Conservation (phyloP, 2,113 vertebrate genomes). For the Dolichallabes microphthalmus region DNA sequence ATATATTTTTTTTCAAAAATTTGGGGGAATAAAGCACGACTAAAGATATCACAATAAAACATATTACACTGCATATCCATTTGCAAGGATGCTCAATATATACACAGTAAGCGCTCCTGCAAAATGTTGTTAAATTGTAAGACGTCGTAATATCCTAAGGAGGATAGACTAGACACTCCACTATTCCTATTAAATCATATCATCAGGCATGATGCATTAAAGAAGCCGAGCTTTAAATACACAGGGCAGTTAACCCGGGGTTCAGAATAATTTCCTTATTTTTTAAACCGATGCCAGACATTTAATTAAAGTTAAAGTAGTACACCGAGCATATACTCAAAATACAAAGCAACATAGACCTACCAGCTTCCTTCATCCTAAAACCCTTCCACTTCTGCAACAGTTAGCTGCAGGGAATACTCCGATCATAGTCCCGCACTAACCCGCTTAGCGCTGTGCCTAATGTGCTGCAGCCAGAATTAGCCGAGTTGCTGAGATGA, state of each 20-base stretch:
- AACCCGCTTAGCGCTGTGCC: slow-evolving; percentile 26
- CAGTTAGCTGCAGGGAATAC: slow-evolving; percentile 56
- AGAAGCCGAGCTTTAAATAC: neutral
- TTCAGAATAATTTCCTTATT: neutral
- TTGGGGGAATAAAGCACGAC: neutral
- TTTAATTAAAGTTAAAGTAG: neutral
- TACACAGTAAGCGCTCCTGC: neutral
- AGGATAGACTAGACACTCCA: neutral
- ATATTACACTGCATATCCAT: neutral
- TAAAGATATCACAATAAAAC: neutral
- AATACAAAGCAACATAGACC: slow-evolving; percentile 30
- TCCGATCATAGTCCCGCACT: slow-evolving; percentile 25
- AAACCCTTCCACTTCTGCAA: slow-evolving; percentile 48
- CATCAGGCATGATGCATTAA: neutral
- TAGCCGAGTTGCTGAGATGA: slow-evolving; percentile 75
- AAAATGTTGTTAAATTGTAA: neutral
- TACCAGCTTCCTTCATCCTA: slow-evolving; percentile 72
- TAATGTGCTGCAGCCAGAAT: slow-evolving; percentile 71
- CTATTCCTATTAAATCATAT: neutral
- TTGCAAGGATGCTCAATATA: neutral
- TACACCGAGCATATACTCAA: too few species aligned
- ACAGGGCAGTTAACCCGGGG: neutral
- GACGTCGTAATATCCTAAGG: neutral
- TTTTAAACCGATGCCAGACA: neutral
- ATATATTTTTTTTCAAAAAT: neutral